Evolutionary conservation across 2,113 vertebrate species (phyloP), one percentile per base, ranked within the genome.

Genomic region (Colinus virginianus): DNA sequence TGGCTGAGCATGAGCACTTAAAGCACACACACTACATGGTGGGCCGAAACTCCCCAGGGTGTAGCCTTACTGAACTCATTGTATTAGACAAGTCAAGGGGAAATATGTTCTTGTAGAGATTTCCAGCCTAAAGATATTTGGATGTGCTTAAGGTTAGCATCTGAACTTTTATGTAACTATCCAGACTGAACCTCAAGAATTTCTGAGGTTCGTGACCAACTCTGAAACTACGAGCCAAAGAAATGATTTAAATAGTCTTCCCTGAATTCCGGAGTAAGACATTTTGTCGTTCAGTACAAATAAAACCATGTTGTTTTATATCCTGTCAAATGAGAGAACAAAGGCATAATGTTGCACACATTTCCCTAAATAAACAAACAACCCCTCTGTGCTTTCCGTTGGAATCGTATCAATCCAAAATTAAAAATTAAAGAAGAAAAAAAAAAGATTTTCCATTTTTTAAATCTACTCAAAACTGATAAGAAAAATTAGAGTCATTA

Each of bases 41-140:
- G 91, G 94, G 95, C 94, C 94, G 93, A 94, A 96, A 90, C 48
- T 83, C 94, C 94, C 94, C 87, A 83, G 91, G 93, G 93, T 90
- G 85, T 69, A 95, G 79, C 94, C 94, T 94, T 4, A 1, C 90
- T 96, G 95, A 95, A 96, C 82, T 95, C 90, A 95, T 92, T 96
- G 94, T 96, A 96, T 96, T 93, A 96, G 93, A 86, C 91, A 95
- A 96, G 94, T 94, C 91, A 95, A 96, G 94, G 82, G 90, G 85
- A 96, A 95, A 92, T 86, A 90, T 78, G 81, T 34, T 94, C 94
- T 94, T 91, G 84, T 92, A 53, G 87, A 94, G 82, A 94, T 94
- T 95, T 92, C 84, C 87, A 94, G 87, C 94, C 95, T 92, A 49
- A 28, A 85, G 94, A 64, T 90, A 92, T 83, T 94, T 92, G 78